Evolutionary conservation across 2,797 vertebrate species (phyloP).

Genomic region (Syngnathus acus): DNA sequence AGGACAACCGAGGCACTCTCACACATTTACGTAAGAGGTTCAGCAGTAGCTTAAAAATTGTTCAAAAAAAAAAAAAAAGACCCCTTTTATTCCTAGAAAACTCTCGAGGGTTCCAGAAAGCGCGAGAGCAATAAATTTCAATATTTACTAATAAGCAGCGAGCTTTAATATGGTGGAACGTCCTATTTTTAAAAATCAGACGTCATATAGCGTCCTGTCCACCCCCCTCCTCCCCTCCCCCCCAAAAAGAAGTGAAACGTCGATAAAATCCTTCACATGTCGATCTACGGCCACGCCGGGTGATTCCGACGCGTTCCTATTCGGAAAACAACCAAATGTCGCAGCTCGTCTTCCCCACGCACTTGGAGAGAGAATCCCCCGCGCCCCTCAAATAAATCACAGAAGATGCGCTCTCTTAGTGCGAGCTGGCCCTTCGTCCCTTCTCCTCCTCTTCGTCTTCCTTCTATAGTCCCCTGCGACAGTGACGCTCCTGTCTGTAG

Average conservation of each 20-base stretch:
- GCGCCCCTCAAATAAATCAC: constrained; percentile 25
- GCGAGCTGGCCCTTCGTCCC: constrained; percentile 15
- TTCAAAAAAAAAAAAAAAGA: not conserved
- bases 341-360: constrained; percentile 7
- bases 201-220: not conserved
- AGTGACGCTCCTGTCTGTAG: constrained; percentile 22
- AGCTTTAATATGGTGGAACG: not conserved
- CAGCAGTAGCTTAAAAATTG: constrained; percentile 10
- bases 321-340: not conserved
- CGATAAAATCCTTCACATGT: constrained; percentile 1
- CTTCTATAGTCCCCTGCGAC: constrained; percentile 30
- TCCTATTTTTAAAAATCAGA: not conserved
- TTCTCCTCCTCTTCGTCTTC: not conserved
- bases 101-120: not conserved
- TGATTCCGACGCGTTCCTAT: constrained; percentile 20
- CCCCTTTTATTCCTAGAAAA: not conserved
- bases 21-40: constrained; percentile 58
- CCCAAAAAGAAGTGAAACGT: not conserved
- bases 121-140: not conserved
- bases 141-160: not conserved
- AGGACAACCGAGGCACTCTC: constrained; percentile 45
- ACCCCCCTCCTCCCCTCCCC: no score
- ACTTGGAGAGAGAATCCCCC: not conserved
- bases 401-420: constrained; percentile 23
- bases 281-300: not conserved